Evolutionary conservation across 2,113 vertebrate genomes (phyloP), one percentile per base, ranked within the genome.

Genomic region (Mesoclemmys tuberculata): DNA sequence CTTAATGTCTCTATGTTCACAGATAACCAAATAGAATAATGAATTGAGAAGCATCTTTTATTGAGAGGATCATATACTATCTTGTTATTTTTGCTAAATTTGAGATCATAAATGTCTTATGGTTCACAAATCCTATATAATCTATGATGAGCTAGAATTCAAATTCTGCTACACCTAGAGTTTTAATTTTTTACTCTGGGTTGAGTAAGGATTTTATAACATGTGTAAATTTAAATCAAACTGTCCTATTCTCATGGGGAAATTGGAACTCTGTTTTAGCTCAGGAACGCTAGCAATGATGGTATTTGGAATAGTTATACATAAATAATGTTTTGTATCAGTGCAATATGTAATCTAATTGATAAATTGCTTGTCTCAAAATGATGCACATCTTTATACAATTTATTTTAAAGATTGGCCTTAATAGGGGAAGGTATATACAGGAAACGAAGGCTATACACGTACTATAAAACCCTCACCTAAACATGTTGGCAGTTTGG

Each of bases 121-220:
- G 6, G 58, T 2, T 89, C 91, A 10, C 35, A 3, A 88, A 46
- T 88, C 13, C 64, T 58, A 29, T 35, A 86, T 38, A 1, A 48
- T 80, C 52, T 18, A 3, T 51, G 7, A 82, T 91, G 27, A 79
- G 11, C 84, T 24, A 44, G 27, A 24, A 38, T 88, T 92, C 88
- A 24, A 4, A 31, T 41, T 1, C 61, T 31, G 84, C 88, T 96
- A n/a, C n/a, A 71, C 26, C 54, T 12, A 46, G 74, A 77, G 44
- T 77, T 46, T 77, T 41, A 77, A 12, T 46, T 46, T 77, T 41
- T 77, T 44, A 27, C 85, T 92, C 88, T 82, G 90, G 95, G 94
- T 96, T 96, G 96, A 97, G 90, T 92, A 95, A 96, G 94, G 94
- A 97, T 97, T 93, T 96, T 92, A 92, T 95, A 93, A 92, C 90